Evolutionary conservation across 92 coral and sea anemone species (phyloP).

Genomic region (Siderastrea radians): DNA sequence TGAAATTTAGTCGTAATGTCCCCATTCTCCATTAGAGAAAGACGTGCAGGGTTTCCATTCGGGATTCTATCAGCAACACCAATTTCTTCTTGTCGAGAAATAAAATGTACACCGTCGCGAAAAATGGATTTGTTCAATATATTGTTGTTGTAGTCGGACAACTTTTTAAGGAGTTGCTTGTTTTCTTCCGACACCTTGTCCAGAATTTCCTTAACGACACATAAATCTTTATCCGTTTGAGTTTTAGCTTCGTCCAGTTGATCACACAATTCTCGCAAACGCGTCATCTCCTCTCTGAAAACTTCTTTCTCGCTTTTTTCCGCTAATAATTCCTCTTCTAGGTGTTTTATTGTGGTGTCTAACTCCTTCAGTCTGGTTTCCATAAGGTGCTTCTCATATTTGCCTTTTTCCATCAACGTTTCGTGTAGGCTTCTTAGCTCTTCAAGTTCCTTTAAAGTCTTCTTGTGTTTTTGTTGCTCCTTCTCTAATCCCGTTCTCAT

Average conservation of each 20-base stretch:
- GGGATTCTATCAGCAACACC: neutral
- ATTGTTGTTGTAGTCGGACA: constrained; percentile 1
- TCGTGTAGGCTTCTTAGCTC: constrained; percentile 80
- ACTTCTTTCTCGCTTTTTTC: constrained; percentile 2
- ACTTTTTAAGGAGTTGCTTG: neutral
- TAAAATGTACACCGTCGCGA: neutral
- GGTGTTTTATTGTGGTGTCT: neutral
- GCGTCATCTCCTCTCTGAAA: constrained; percentile 1
- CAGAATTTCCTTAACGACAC: neutral
- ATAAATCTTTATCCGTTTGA: neutral
- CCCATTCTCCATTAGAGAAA: neutral
- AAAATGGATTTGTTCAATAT: neutral
- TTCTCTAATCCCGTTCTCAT: constrained; percentile 29
- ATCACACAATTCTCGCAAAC: constrained; percentile 9
- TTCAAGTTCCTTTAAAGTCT: constrained; percentile 69
- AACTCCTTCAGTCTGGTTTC: neutral
- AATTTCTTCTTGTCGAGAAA: neutral
- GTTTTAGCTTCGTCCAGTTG: constrained; percentile 17
- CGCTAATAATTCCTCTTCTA: neutral
- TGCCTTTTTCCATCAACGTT: constrained; percentile 52
- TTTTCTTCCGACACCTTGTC: constrained; percentile 23
- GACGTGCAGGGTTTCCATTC: neutral
- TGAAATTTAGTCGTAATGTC: neutral
- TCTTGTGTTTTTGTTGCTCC: constrained; percentile 64
- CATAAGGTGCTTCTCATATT: constrained; percentile 48